Evolutionary conservation across 2,888 invertebrate species (phyloP).

Genomic region (Brenthis hecate): DNA sequence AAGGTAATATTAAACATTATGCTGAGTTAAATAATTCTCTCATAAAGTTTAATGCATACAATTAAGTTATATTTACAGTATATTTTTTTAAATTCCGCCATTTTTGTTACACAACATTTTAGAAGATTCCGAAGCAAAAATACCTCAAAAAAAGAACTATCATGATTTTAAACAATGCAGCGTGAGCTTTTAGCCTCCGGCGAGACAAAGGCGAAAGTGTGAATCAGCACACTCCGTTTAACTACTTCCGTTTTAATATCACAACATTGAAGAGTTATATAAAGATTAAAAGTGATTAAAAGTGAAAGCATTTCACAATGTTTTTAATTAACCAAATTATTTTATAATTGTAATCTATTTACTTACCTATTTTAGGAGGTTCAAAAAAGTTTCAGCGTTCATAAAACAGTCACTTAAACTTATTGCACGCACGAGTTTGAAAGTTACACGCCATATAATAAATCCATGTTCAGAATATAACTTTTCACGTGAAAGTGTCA

Average conservation of each 20-base stretch:
- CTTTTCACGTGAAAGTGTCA: conserved; percentile 21
- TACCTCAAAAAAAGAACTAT: conserved; percentile 16
- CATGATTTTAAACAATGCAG: conserved; percentile 21
- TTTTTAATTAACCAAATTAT: not conserved
- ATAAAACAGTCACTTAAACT: conserved; percentile 7
- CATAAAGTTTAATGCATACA: no score
- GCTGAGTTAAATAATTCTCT: no score
- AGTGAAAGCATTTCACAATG: not conserved
- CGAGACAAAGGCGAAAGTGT: conserved; percentile 12
- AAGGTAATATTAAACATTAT: no score
- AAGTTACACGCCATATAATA: conserved; percentile 26
- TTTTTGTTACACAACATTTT: conserved; percentile 9
- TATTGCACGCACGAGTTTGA: conserved; percentile 14
- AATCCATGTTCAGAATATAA: conserved; percentile 29
- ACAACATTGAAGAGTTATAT: not conserved
- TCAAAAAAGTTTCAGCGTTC: conserved; percentile 1
- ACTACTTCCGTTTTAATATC: conserved; percentile 14
- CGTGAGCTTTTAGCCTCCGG: conserved; percentile 17
- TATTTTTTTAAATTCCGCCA: not conserved
- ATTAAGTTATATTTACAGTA: not conserved
- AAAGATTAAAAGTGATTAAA: not conserved
- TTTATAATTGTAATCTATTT: not conserved
- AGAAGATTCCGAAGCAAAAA: not conserved
- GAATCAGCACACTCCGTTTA: conserved; percentile 22
- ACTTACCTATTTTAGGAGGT: conserved; percentile 6